These are phyloP conservation scores for Dromius quadrimaculatus DNA, from an alignment of 2,888 invertebrate genomes.

Conservation along the genomic window DNA sequence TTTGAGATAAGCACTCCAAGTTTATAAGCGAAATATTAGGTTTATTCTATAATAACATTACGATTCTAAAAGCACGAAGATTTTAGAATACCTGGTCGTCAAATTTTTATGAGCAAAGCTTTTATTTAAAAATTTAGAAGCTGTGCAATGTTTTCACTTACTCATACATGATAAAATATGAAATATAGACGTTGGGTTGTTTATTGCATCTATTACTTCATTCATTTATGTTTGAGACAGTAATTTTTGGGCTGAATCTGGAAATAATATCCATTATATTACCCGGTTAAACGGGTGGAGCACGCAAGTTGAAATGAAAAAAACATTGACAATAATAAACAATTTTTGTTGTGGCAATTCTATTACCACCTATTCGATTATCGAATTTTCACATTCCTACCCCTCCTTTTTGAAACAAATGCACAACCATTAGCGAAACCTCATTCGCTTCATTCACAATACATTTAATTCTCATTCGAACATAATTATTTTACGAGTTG, in stretches of 20 bases:
- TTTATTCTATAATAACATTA: conserved; percentile 35
- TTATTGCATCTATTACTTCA: too few relatives aligned
- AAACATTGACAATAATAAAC: too few relatives aligned
- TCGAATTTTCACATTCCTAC: too few relatives aligned
- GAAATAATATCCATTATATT: too few relatives aligned
- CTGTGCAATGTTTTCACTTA: not conserved
- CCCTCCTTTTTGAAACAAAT: conserved; percentile 33
- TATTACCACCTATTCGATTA: too few relatives aligned
- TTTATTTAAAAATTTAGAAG: conserved; percentile 35
- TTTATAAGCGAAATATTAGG: conserved; percentile 42
- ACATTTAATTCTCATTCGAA: conserved; percentile 51
- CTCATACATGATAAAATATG: conserved; percentile 3
- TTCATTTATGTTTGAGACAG: too few relatives aligned
- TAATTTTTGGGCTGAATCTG: too few relatives aligned
- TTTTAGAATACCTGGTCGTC: conserved; percentile 36
- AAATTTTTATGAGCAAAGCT: conserved; percentile 35
- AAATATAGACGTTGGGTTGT: not conserved
- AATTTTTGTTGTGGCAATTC: too few relatives aligned
- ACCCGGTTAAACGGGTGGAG: too few relatives aligned
- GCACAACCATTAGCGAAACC: conserved; percentile 31
- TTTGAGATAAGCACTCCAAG: conserved; percentile 27
- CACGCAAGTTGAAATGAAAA: too few relatives aligned
- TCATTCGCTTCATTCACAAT: conserved; percentile 40
- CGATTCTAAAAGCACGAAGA: conserved; percentile 31
- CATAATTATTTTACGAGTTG: conserved; percentile 51